Percentiles rank a stretch among this genome's conserved stretches.
Conservation (phyloP, 2,888 invertebrate genomes). For the Therioaphis trifolii region DNA sequence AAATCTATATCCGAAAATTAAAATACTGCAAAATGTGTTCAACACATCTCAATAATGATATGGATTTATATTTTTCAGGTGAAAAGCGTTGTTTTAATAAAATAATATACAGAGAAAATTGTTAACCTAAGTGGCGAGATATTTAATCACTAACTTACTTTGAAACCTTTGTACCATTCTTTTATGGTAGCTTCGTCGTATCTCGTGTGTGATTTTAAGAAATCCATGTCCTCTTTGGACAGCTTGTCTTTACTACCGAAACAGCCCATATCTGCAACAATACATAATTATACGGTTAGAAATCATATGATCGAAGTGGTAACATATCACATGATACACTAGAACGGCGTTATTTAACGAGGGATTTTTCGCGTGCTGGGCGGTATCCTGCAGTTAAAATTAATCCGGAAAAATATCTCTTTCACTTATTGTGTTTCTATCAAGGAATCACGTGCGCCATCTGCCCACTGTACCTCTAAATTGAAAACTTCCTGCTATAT, state of each 20-base stretch:
- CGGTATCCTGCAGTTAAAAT: conserved; percentile 21
- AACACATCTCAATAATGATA: no score
- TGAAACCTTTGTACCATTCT: conserved; percentile 99
- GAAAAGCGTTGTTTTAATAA: no score
- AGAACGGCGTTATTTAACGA: background rate
- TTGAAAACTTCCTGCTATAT: conserved; percentile 47
- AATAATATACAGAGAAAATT: no score
- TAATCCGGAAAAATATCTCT: conserved; percentile 26
- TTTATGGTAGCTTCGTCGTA: conserved; percentile 99
- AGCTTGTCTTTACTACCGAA: conserved; percentile 96
- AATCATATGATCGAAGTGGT: background rate
- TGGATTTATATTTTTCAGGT: no score
- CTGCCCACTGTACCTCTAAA: conserved; percentile 1
- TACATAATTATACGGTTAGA: background rate
- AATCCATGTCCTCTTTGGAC: conserved; percentile 98
- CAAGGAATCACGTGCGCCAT: background rate
- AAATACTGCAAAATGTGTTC: no score
- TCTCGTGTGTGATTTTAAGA: conserved; percentile 96
- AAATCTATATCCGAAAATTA: no score
- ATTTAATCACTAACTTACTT: conserved; percentile 76
- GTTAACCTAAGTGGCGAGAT: no score
- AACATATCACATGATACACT: no score
- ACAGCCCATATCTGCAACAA: conserved; percentile 80
- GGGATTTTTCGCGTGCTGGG: background rate
- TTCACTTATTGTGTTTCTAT: conserved; percentile 33